Evolutionary conservation across 2,888 invertebrate genomes (phyloP), one percentile per base, ranked within the genome.

Genomic region (Lottia gigantea): DNA sequence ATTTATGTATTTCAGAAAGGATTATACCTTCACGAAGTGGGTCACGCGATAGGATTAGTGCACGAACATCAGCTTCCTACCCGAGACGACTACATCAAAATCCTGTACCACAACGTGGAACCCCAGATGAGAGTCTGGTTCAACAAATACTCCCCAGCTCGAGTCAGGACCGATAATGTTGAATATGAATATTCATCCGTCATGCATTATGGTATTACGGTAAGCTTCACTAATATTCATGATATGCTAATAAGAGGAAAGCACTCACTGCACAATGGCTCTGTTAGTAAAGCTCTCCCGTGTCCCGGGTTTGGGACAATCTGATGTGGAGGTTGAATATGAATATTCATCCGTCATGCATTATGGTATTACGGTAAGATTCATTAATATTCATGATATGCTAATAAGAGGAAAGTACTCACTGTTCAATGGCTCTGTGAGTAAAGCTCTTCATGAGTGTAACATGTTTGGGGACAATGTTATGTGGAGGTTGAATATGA

Each of bases 161-260:
- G 80, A 63, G 82, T 85, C 16, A 78, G 85, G 70, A 80, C 80
- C 68, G 80, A 77, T 78, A 68, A 76, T 15, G 83, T 84, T 12
- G 73, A 74, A 3, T 85, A 85, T 69, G 81, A 85, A 70, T 81
- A 82, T 67, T 80, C 82, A 4, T 85, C 85, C 0, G 83, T 85
- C 66, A 85, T 85, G 85, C 85, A 85, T 71, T 85, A 85, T 65
- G 85, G 85, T 0, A 81, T 82, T 3, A 85, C 83, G 72, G 85
- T 85, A 74, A 70, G 83, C 78, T 14, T 40, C n/a, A 23, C 11
- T 46, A 15, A 31, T 40, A 26, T 25, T 66, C 66, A 46, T n/a
- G 6, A 26, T 46, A 65, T 65, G 46, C 25, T 26, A 14, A 19
- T 16, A 12, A 19, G 7, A 40, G 31, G 31, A 6, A 31, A n/a